These are phyloP conservation scores for Chamaetylas fuelleborni DNA, from an alignment of 2,113 vertebrate genomes.

Conservation along the genomic window DNA sequence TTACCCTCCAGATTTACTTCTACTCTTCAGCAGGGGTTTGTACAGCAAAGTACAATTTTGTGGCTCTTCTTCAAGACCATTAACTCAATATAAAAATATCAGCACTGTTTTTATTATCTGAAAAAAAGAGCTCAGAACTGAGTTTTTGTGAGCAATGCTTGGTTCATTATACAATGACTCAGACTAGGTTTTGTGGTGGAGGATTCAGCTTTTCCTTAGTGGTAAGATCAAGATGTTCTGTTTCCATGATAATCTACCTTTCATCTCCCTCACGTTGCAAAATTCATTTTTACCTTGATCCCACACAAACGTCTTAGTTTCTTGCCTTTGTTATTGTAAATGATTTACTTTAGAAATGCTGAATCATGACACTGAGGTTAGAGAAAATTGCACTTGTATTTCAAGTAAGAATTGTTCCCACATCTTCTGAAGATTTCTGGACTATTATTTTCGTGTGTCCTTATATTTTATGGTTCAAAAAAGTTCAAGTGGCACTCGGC, in stretches of 20 bases:
- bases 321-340: conserved; percentile 60
- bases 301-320: conserved; percentile 27
- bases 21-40: conserved; percentile 2
- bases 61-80: conserved; percentile 63
- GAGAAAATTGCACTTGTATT: conserved; percentile 29
- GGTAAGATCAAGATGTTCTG: conserved; percentile 56
- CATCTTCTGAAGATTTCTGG: conserved; percentile 42
- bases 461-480: conserved; percentile 5
- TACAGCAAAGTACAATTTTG: conserved; percentile 36
- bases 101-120: conserved; percentile 66
- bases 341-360: conserved; percentile 66
- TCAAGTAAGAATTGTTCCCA: conserved; percentile 46
- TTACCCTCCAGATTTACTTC: conserved; percentile 27
- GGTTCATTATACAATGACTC: conserved; percentile 69
- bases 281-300: conserved; percentile 62
- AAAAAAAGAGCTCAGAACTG: conserved; percentile 29
- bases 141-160: conserved; percentile 37
- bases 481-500: neutral
- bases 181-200: conserved; percentile 57
- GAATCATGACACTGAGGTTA: conserved; percentile 60
- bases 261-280: conserved; percentile 15
- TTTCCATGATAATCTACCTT: conserved; percentile 64
- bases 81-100: conserved; percentile 65
- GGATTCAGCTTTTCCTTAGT: conserved; percentile 36
- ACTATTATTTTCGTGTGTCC: conserved; percentile 22